Evolutionary conservation across 2,797 vertebrate genomes (phyloP).

Genomic region (Cottoperca gobio): DNA sequence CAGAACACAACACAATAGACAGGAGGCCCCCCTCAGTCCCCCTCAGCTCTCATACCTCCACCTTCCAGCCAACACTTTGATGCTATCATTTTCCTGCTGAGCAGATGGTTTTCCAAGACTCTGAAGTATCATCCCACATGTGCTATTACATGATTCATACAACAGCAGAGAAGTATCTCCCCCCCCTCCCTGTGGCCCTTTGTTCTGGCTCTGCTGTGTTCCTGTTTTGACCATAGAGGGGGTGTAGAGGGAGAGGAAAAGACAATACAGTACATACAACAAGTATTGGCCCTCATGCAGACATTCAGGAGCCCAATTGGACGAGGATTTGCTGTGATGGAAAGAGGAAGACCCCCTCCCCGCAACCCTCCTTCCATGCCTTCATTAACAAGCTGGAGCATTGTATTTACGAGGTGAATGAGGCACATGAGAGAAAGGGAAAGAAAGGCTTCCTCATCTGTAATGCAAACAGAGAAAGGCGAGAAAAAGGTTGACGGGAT

Average conservation of each 20-base stretch:
- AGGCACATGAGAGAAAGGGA: slow-evolving; percentile 38
- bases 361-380: slow-evolving; percentile 29
- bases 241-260: slow-evolving; percentile 48
- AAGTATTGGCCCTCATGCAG: slow-evolving; percentile 44
- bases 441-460: slow-evolving; percentile 56
- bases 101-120: slow-evolving; percentile 75
- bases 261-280: slow-evolving; percentile 56
- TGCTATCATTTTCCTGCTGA: slow-evolving; percentile 73
- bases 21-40: slow-evolving; percentile 18
- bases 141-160: slow-evolving; percentile 50
- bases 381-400: slow-evolving; percentile 56
- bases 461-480: slow-evolving; percentile 51
- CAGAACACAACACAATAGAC: slow-evolving; percentile 68
- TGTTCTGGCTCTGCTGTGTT: slow-evolving; percentile 70
- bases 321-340: slow-evolving; percentile 60
- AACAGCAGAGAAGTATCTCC: slow-evolving; percentile 60
- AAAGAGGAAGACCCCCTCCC: slow-evolving; percentile 60
- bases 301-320: slow-evolving; percentile 60
- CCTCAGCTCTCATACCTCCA: slow-evolving; percentile 11
- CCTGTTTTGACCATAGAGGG: slow-evolving; percentile 73
- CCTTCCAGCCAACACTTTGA: slow-evolving; percentile 57
- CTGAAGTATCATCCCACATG: slow-evolving; percentile 59
- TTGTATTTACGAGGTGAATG: slow-evolving; percentile 49
- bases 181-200: slow-evolving; percentile 44
- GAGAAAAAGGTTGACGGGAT: slow-evolving; percentile 36